Conservation (phyloP, 2,888 invertebrate genomes). For the Aproaerema taeniolella region DNA sequence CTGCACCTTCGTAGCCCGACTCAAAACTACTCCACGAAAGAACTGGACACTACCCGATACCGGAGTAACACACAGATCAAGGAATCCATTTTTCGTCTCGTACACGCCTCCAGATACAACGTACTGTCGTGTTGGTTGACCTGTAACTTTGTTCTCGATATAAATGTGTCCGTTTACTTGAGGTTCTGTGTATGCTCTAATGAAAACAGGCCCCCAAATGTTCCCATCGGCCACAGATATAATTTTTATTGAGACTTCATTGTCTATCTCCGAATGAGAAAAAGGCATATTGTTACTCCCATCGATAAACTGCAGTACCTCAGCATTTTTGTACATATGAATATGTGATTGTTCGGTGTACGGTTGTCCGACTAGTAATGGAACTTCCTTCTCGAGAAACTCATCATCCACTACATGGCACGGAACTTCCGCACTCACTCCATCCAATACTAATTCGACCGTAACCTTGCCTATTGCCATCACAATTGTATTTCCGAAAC, state of each 20-base stretch:
- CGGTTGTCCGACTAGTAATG: constrained; percentile 15
- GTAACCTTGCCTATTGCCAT: constrained; percentile 7
- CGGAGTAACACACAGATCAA: constrained; percentile 11
- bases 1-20: not conserved
- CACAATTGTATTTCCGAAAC: constrained; percentile 18
- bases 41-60: not conserved
- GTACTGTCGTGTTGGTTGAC: constrained; percentile 12
- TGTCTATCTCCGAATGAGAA: not conserved
- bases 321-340: constrained; percentile 14
- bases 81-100: constrained; percentile 6
- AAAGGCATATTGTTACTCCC: constrained; percentile 6
- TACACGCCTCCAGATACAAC: constrained; percentile 15
- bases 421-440: constrained; percentile 13
- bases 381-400: constrained; percentile 14
- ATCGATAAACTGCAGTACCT: constrained; percentile 6
- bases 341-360: constrained; percentile 21
- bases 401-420: constrained; percentile 18
- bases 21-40: not conserved
- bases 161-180: constrained; percentile 4
- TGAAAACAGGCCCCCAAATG: constrained; percentile 5
- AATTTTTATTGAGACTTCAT: not conserved
- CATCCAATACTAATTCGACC: constrained; percentile 11
- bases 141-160: constrained; percentile 9
- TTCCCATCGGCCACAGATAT: not conserved
- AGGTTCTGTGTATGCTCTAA: constrained; percentile 3